Evolutionary conservation across 2,113 vertebrate genomes (phyloP).

Genomic region (Clinocottus analis): DNA sequence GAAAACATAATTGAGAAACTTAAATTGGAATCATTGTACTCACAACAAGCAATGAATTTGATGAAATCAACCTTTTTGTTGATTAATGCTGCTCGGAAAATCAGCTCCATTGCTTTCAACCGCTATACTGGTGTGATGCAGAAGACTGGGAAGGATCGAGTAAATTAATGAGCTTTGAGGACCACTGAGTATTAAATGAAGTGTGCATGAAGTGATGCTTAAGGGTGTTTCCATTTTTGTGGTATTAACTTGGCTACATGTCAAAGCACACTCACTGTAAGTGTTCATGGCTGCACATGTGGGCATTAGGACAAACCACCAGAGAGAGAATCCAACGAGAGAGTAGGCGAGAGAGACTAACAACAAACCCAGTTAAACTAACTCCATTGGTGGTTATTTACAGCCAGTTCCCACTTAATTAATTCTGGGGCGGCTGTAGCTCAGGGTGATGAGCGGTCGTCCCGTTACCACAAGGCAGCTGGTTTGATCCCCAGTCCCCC

Average conservation of each 20-base stretch:
- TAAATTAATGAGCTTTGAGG: conserved; percentile 2
- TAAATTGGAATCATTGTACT: too few relatives aligned
- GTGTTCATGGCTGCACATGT: neutral
- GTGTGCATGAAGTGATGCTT: neutral
- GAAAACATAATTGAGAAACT: neutral
- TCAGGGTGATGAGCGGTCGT: too few relatives aligned
- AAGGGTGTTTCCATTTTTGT: neutral
- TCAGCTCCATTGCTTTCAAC: neutral
- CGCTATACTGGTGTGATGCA: conserved; percentile 1
- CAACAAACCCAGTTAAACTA: neutral
- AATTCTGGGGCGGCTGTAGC: too few relatives aligned
- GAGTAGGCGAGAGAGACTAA: neutral
- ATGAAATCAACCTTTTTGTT: neutral
- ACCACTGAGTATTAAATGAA: neutral
- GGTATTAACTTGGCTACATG: too few relatives aligned
- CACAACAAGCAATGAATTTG: neutral
- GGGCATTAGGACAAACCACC: neutral
- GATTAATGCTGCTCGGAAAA: neutral
- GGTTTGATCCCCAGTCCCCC: too few relatives aligned
- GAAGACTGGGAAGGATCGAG: neutral
- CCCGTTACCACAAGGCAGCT: too few relatives aligned
- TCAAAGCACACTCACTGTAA: neutral
- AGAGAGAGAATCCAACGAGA: neutral
- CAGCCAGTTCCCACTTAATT: neutral
- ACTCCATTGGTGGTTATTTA: too few relatives aligned